Conservation (phyloP, 2,888 invertebrate genomes). For the Leucophenga montana region DNA sequence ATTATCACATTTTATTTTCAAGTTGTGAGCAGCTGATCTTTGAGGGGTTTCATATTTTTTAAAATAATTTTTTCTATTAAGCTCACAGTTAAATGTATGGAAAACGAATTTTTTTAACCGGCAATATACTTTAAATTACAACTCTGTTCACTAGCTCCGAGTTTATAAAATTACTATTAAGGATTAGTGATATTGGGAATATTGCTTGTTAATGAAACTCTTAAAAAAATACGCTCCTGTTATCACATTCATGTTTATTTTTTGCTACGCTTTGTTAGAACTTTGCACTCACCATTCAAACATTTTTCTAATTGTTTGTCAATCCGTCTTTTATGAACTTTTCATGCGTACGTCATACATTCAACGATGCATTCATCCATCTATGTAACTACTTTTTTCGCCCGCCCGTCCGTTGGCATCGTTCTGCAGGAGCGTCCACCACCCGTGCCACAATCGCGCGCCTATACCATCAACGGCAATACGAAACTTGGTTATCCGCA, state of each 20-base stretch:
- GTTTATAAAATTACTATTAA: no score
- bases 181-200: no score
- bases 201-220: no score
- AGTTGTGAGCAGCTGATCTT: no score
- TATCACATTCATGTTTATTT: background rate
- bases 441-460: conserved; percentile 90
- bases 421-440: conserved; percentile 86
- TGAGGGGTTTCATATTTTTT: no score
- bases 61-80: no score
- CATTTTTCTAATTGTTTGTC: conserved; percentile 11
- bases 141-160: no score
- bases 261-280: background rate
- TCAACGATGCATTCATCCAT: conserved; percentile 41
- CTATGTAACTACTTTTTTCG: conserved; percentile 13
- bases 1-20: no score
- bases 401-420: conserved; percentile 36
- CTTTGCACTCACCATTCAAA: background rate
- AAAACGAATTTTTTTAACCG: no score
- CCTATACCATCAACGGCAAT: conserved; percentile 92
- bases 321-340: conserved; percentile 37
- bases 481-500: conserved; percentile 95
- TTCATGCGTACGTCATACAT: conserved; percentile 23
- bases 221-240: background rate
- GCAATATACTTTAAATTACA: no score
- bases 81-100: no score